A percentile compares a stretch with the other conserved stretches of the same genome.
Evolutionary conservation across 2,797 vertebrate species (phyloP).

Genomic region (Sebastes glaucus): DNA sequence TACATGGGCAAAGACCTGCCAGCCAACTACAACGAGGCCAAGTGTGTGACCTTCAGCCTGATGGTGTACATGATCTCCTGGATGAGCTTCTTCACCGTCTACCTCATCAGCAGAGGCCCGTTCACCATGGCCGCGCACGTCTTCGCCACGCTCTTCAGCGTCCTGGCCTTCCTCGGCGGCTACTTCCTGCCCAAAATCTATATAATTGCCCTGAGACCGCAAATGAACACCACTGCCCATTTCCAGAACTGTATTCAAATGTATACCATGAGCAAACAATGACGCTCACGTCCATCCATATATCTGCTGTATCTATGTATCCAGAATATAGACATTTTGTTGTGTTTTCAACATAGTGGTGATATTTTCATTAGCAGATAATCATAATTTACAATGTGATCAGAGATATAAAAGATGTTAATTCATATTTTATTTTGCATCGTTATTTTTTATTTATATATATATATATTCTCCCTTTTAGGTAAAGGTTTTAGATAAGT

Average conservation of each 20-base stretch:
- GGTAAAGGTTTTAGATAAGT: not conserved
- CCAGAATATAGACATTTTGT: no score
- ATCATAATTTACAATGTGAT: not conserved
- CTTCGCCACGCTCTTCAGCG: constrained; percentile 81
- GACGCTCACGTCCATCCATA: constrained; percentile 2
- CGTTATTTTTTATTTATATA: not conserved
- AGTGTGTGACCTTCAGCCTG: constrained; percentile 87
- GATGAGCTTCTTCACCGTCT: constrained; percentile 84
- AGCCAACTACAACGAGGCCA: constrained; percentile 90
- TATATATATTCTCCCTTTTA: not conserved
- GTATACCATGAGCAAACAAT: constrained; percentile 86
- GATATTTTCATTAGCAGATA: not conserved
- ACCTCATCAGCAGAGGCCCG: constrained; percentile 78
- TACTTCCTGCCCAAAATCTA: constrained; percentile 90
- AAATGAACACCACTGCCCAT: constrained; percentile 85
- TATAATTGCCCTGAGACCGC: constrained; percentile 81
- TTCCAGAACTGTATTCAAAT: constrained; percentile 90
- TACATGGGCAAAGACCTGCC: constrained; percentile 89
- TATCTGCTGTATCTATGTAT: not conserved
- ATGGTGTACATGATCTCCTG: constrained; percentile 86
- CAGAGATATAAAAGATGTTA: not conserved
- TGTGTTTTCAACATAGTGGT: not conserved
- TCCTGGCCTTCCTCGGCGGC: constrained; percentile 82
- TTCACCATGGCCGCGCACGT: constrained; percentile 79
- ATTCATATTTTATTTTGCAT: not conserved